These are phyloP conservation scores for Dicycla oo DNA, from an alignment of 2,888 invertebrate genomes.

Conservation along the genomic window DNA sequence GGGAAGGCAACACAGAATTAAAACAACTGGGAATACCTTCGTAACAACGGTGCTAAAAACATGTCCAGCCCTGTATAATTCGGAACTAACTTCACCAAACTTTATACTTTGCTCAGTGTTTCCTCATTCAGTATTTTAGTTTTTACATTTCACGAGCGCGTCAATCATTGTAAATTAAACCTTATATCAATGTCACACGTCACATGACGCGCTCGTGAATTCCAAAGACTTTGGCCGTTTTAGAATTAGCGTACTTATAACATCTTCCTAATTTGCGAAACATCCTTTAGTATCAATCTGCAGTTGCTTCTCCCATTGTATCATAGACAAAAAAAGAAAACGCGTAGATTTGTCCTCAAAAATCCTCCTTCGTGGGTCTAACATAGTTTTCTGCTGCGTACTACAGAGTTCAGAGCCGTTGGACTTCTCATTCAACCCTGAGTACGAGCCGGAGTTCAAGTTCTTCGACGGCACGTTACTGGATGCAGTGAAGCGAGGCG, in stretches of 20 bases:
- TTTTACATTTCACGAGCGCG: conserved; percentile 34
- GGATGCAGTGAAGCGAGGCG: conserved; percentile 94
- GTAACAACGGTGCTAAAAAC: conserved; percentile 43
- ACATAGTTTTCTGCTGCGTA: conserved; percentile 33
- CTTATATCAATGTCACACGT: conserved; percentile 27
- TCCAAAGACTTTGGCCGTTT: conserved; percentile 14
- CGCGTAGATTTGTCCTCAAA: conserved; percentile 61
- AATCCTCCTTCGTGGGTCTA: conserved; percentile 16
- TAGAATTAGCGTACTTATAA: conserved; percentile 47
- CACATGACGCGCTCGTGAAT: conserved; percentile 17
- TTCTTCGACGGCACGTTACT: conserved; percentile 97
- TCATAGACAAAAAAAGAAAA: conserved; percentile 23
- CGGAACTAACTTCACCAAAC: conserved; percentile 30
- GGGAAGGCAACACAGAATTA: conserved; percentile 54
- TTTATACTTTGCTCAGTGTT: conserved; percentile 40
- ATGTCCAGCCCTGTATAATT: not conserved
- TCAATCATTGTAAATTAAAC: conserved; percentile 37
- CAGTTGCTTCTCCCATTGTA: conserved; percentile 54
- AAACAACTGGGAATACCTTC: conserved; percentile 23
- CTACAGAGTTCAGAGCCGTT: conserved; percentile 93
- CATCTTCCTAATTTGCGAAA: conserved; percentile 49
- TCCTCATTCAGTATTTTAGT: conserved; percentile 25
- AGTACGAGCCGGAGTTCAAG: conserved; percentile 97
- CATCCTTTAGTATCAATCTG: conserved; percentile 40
- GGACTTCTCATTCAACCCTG: conserved; percentile 98